phyloP scores from a whole-genome alignment of 2,113 vertebrate genomes.

The Ia io region DNA sequence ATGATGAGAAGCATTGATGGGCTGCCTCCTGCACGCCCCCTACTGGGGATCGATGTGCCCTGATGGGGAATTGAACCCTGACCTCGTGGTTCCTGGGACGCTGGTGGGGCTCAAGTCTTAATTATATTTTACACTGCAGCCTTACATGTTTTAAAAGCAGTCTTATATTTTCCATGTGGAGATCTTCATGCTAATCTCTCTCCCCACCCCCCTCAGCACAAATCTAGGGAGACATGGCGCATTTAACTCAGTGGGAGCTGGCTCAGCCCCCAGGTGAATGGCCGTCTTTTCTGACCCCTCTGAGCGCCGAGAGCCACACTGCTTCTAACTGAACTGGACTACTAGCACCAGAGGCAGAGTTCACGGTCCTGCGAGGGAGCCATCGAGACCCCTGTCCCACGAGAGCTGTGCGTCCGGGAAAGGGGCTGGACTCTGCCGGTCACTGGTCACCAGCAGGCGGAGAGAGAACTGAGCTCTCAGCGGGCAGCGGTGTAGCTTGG shows the following conservation, averaged over 20 bases:
- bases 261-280: background rate
- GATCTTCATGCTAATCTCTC: background rate
- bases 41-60: no score
- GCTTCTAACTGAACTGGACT: background rate
- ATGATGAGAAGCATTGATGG: no score
- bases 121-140: background rate
- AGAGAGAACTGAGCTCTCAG: rapidly evolving
- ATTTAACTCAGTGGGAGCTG: background rate
- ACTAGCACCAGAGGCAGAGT: background rate
- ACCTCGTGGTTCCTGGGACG: no score
- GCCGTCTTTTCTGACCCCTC: background rate
- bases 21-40: no score
- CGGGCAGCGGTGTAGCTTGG: rapidly evolving
- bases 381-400: rapidly evolving
- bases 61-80: no score
- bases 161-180: background rate
- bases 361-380: background rate
- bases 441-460: rapidly evolving
- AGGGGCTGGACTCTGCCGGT: background rate
- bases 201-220: background rate
- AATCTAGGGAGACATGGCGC: background rate
- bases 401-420: background rate
- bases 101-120: background rate
- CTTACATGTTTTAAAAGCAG: background rate
- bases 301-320: background rate